A percentile compares a stretch with the other conserved stretches of the same genome.
These are phyloP conservation scores for Epicauta chinensis DNA, from an alignment of 1,140 invertebrate species.

Conservation along the genomic window DNA sequence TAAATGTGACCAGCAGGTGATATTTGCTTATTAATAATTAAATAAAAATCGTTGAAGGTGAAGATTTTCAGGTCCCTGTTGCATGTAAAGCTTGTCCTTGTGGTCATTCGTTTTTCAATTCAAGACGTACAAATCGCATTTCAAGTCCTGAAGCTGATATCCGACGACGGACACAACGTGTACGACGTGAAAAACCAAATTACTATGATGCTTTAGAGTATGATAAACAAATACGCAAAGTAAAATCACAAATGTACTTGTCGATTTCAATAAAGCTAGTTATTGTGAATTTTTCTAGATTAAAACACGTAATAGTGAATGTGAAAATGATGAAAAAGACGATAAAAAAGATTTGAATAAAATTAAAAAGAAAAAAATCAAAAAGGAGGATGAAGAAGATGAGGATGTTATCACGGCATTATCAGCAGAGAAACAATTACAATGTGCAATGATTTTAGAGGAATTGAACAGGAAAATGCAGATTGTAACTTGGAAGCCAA, in stretches of 20 bases:
- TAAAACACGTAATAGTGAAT: constrained; percentile 42
- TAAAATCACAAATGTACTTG: too few relatives aligned
- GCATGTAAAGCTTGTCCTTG: constrained; percentile 75
- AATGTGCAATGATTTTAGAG: constrained; percentile 58
- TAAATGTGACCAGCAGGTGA: constrained; percentile 55
- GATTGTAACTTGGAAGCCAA: constrained; percentile 60
- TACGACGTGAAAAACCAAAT: constrained; percentile 71
- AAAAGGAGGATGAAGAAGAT: constrained; percentile 53
- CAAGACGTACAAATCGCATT: constrained; percentile 51
- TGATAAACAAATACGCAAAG: constrained; percentile 61
- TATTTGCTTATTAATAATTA: background rate
- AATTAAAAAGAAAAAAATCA: constrained; percentile 48
- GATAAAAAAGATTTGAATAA: constrained; percentile 46
- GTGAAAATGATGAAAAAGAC: constrained; percentile 46
- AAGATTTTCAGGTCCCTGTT: constrained; percentile 69
- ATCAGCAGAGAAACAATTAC: constrained; percentile 50
- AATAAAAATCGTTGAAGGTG: constrained; percentile 2
- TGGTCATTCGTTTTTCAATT: constrained; percentile 69
- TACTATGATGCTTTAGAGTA: constrained; percentile 77
- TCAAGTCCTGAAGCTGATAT: constrained; percentile 43
- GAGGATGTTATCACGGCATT: constrained; percentile 48
- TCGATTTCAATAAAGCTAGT: too few relatives aligned
- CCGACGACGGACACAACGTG: constrained; percentile 61
- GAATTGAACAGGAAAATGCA: constrained; percentile 67
- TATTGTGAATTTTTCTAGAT: constrained; percentile 43